phyloP scores from a whole-genome alignment of 2,113 vertebrate species.

The Callorhinus ursinus region DNA sequence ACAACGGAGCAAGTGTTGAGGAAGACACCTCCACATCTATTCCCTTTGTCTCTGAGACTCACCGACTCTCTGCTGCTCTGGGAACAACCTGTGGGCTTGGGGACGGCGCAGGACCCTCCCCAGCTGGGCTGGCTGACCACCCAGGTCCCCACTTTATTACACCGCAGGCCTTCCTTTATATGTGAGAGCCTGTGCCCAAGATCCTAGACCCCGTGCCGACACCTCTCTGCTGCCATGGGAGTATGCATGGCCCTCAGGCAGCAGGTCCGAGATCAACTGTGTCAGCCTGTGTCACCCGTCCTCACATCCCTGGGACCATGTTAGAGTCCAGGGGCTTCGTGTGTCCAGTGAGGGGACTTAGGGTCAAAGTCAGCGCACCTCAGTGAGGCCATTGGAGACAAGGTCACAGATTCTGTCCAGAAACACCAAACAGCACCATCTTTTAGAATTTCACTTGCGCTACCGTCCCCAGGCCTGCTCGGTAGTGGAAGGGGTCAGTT shows the following conservation, averaged over 20 bases:
- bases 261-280: neutral
- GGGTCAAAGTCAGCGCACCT: neutral
- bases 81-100: neutral
- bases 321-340: neutral
- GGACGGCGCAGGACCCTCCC: too few relatives aligned
- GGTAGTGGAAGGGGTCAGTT: too few relatives aligned
- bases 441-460: neutral
- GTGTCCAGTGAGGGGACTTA: neutral
- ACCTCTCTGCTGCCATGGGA: neutral
- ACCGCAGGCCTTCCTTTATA: neutral
- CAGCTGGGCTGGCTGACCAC: neutral
- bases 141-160: neutral
- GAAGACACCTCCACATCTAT: neutral
- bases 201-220: neutral
- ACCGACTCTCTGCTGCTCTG: neutral
- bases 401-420: neutral
- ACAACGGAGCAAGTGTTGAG: neutral
- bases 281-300: neutral
- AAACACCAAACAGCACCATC: neutral
- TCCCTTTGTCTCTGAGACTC: neutral
- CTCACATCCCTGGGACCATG: neutral
- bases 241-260: neutral
- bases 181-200: neutral
- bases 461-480: neutral
- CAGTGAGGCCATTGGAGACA: neutral